Conservation (phyloP, 2,888 invertebrate genomes). For the Strigamia transsilvanica region DNA sequence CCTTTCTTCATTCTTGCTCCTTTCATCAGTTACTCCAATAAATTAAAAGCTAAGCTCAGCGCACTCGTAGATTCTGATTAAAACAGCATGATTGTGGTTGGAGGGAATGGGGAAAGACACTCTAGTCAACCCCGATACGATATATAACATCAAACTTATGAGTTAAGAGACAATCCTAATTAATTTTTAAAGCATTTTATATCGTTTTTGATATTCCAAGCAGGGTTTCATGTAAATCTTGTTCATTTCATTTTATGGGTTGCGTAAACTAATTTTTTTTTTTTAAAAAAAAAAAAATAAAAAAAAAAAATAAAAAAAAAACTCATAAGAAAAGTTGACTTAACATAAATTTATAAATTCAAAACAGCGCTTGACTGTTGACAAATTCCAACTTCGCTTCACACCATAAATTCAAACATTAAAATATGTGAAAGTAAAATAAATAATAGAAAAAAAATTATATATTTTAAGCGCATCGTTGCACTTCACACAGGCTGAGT, state of each 20-base stretch:
- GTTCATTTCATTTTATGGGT: constrained; percentile 33
- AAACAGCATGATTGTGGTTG: constrained; percentile 28
- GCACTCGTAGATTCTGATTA: constrained; percentile 35
- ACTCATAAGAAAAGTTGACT: constrained; percentile 6
- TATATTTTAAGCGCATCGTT: neutral
- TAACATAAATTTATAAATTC: constrained; percentile 24
- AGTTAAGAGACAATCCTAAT: constrained; percentile 25
- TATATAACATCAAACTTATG: constrained; percentile 35
- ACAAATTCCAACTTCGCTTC: neutral
- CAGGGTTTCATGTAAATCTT: neutral
- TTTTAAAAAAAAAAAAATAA: neutral
- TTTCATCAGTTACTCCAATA: constrained; percentile 42
- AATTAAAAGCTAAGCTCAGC: constrained; percentile 47
- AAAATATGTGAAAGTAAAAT: constrained; percentile 21
- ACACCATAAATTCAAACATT: neutral
- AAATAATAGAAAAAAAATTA: neutral
- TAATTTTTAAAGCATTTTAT: constrained; percentile 34
- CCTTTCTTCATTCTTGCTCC: constrained; percentile 41
- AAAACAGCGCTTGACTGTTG: neutral
- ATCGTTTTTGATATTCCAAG: constrained; percentile 29
- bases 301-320: neutral
- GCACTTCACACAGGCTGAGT: neutral
- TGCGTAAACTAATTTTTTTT: neutral
- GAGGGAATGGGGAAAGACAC: constrained; percentile 9
- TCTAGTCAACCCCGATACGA: constrained; percentile 20